Base-by-base conservation (phyloP, 1,140 invertebrate genomes). In the Lamellibrachia luymesi region DNA sequence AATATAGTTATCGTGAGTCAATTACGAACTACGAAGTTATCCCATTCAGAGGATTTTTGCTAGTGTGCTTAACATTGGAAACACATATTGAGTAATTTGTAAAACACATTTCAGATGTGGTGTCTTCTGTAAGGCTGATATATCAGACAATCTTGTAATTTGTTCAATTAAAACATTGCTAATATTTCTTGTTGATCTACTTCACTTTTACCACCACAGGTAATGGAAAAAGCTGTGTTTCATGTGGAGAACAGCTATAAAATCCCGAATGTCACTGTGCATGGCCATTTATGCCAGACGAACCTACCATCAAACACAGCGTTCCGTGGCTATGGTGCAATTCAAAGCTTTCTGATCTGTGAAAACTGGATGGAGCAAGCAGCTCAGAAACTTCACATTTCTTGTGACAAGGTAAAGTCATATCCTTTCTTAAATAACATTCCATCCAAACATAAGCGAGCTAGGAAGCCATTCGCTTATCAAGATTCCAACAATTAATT, bases 221-320 rank as follows among this genome's bases (percentile, higher is more conserved):
- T 98, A 1, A 94, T 98, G 93, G 97, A 98, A 95, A 97, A 98
- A 94, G 97, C 98, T 0, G 97, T 98, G 97, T 97, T 97, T 90
- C 98, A 98, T 95, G 97, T 97, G 95, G 95, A 96, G 51, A 95
- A 95, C 91, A 92, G 94, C 38, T 96, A 96, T 92, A 94, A 95
- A 38, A 94, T 97, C 90, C 95, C 96, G 4, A 95, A 96, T 92
- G 38, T 96, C 0, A 91, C 93, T 17, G 94, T 95, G 7, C 94
- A 93, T 10, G 95, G 95, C n/a, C 93, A 94, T 49, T 38, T 95
- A 0, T 96, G 96, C 92, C 95, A 95, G 92, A 97, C 96, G 7
- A 96, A 97, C 94, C 95, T 95, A 50, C 94, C 95, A n/a, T 96
- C 96, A 17, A 96, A 96, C 93, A 97, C 96, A 90, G 96, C 96